Base-by-base conservation (phyloP, 2,888 invertebrate genomes). In the Cryptus armator region DNA sequence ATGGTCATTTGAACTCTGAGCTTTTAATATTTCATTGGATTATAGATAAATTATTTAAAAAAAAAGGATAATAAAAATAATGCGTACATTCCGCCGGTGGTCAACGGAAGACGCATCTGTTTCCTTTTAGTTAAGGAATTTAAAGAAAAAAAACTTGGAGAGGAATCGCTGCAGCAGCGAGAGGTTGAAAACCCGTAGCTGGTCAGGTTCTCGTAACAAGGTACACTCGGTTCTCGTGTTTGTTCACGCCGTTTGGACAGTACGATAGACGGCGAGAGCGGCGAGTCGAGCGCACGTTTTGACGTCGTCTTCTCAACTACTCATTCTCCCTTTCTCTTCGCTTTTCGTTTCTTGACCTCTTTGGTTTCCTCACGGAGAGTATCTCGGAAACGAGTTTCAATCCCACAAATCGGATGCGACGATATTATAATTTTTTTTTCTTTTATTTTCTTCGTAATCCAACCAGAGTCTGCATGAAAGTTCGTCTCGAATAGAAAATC, bases 221-320 rank as follows among this genome's bases (percentile, higher is more conserved):
- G 82, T 70, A 85, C 79, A 70, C 56, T 59, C 75, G 44, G 68
- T 71, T 85, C 56, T 43, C 78, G 66, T 82, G 85, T 85, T 85
- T 85, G 85, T 85, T 85, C 74, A 62, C 81, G 67, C 68, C 81
- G 78, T 85, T 82, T 85, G 70, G 81, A 81, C 82, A 74, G 71
- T 59, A 51, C 77, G 76, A 85, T 79, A 79, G 74, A 78, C 74
- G 81, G 81, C 78, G 5, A 29, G 70, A 53, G 78, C 74, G 81
- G 70, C 84, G 37, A 37, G 37, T 85, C 74, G 81, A 43, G 77
- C 44, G 56, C 70, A 46, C 37, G 48, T 68, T 75, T 66, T 48
- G 32, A 56, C 74, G 37, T 62, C 62, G 37, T 67, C 67, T 71
- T 19, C 68, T 53, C 76, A 32, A 59, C 67, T 70, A 29, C 48